phyloP scores from a whole-genome alignment of 2,113 vertebrate species.

The Rafetus swinhoei region DNA sequence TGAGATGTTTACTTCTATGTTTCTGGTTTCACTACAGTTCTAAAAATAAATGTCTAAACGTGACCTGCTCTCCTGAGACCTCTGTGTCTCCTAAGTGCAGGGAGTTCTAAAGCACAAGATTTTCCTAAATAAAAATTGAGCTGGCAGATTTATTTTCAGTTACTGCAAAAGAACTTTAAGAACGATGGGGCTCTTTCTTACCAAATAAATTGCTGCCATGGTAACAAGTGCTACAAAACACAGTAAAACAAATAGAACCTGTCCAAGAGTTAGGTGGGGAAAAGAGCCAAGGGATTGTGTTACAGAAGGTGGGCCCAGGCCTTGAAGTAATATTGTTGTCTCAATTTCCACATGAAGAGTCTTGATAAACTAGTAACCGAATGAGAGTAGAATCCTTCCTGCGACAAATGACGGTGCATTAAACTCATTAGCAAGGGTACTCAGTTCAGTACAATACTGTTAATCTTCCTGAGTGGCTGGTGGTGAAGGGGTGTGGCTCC shows the following conservation, averaged over 20 bases:
- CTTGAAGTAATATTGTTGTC: slow-evolving; percentile 45
- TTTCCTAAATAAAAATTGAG: slow-evolving; percentile 32
- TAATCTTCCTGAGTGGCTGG: slow-evolving; percentile 24
- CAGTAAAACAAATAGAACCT: slow-evolving; percentile 45
- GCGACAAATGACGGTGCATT: slow-evolving; percentile 1
- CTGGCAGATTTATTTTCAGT: slow-evolving; percentile 61
- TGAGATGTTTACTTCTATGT: slow-evolving; percentile 81
- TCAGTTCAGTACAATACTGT: slow-evolving; percentile 28
- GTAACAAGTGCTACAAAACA: slow-evolving; percentile 39
- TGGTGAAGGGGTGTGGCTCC: slow-evolving; percentile 1
- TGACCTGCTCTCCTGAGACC: slow-evolving; percentile 63
- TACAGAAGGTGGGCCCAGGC: background rate
- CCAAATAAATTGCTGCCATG: slow-evolving; percentile 41
- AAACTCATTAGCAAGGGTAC: slow-evolving; percentile 47
- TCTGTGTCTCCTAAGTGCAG: slow-evolving; percentile 72
- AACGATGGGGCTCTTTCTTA: slow-evolving; percentile 50
- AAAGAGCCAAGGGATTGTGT: slow-evolving; percentile 34
- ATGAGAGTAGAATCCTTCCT: slow-evolving; percentile 46
- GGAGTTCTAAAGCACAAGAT: slow-evolving; percentile 47
- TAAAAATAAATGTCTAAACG: slow-evolving; percentile 84
- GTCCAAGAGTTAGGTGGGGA: slow-evolving; percentile 21
- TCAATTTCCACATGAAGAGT: slow-evolving; percentile 52
- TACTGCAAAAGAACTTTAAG: slow-evolving; percentile 26
- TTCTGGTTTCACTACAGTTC: slow-evolving; percentile 76
- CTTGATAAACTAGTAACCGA: slow-evolving; percentile 19